Evolutionary conservation across 2,888 invertebrate genomes (phyloP).

Genomic region (Melanostoma scalare): DNA sequence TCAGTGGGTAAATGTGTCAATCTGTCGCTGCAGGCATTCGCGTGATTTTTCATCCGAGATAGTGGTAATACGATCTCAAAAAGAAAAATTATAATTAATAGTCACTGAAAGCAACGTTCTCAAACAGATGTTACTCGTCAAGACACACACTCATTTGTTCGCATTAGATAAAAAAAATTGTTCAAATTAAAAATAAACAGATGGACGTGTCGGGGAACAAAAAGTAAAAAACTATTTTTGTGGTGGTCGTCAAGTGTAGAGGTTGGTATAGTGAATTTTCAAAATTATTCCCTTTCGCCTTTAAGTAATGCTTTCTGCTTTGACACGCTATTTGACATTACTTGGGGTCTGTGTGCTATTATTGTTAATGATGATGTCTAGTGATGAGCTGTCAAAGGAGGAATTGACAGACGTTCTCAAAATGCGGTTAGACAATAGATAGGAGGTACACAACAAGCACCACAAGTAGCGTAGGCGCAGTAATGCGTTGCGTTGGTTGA

Average conservation of each 20-base stretch:
- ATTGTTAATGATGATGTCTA: slow-evolving; percentile 50
- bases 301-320: not conserved
- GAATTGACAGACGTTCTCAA: slow-evolving; percentile 31
- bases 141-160: slow-evolving; percentile 21
- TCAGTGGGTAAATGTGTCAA: slow-evolving; percentile 37
- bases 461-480: too few relatives aligned
- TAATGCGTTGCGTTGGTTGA: too few relatives aligned
- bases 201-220: not conserved
- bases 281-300: slow-evolving; percentile 3
- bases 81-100: slow-evolving; percentile 23
- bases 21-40: not conserved
- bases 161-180: slow-evolving; percentile 25
- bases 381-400: slow-evolving; percentile 37
- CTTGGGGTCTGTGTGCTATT: slow-evolving; percentile 31
- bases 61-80: slow-evolving; percentile 14
- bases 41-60: slow-evolving; percentile 3
- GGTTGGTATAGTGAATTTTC: not conserved
- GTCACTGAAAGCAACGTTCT: slow-evolving; percentile 17
- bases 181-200: too few relatives aligned
- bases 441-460: too few relatives aligned
- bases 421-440: slow-evolving; percentile 23
- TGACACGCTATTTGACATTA: slow-evolving; percentile 26
- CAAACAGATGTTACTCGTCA: slow-evolving; percentile 64
- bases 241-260: not conserved
- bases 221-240: slow-evolving; percentile 21